phyloP scores from a whole-genome alignment of 2,888 invertebrate genomes.

The Pristionchus entomophagus region DNA sequence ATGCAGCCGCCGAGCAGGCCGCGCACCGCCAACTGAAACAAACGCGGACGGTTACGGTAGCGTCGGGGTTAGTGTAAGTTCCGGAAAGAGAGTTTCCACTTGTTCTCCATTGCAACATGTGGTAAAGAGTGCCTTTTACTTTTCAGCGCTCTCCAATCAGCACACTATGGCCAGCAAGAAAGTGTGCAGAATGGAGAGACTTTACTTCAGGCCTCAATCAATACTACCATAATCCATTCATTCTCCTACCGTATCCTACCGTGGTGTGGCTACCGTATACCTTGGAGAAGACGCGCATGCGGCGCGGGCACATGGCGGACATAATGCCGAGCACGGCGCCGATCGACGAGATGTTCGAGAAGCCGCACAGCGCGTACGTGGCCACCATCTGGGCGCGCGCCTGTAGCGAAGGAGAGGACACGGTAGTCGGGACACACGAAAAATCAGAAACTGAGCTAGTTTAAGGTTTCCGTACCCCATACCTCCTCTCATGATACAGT shows the following conservation, averaged over 20 bases:
- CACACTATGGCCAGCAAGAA: no score
- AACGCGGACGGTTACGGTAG: background rate
- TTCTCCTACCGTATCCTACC: background rate
- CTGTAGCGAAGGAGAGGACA: slow-evolving; percentile 43
- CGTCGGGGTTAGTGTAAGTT: background rate
- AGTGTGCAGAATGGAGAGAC: background rate
- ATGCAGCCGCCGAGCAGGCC: slow-evolving; percentile 63
- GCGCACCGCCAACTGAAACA: slow-evolving; percentile 54
- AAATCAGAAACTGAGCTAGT: background rate
- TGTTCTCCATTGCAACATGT: no score
- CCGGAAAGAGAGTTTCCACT: no score
- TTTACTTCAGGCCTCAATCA: background rate
- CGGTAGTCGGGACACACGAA: background rate
- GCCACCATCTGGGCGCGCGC: slow-evolving; percentile 67
- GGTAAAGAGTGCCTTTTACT: no score
- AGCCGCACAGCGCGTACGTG: slow-evolving; percentile 78
- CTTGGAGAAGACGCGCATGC: slow-evolving; percentile 57
- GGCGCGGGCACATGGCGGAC: slow-evolving; percentile 58
- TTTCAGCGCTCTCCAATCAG: no score
- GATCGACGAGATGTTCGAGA: slow-evolving; percentile 77
- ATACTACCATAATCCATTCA: background rate
- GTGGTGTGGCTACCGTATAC: slow-evolving; percentile 43
- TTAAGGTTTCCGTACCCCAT: no score
- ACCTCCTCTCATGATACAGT: no score
- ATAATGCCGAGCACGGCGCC: slow-evolving; percentile 76